Percentiles rank a stretch among this genome's conserved stretches.
Conservation (phyloP, 2,888 invertebrate species). For the Flexamia atlantica region DNA sequence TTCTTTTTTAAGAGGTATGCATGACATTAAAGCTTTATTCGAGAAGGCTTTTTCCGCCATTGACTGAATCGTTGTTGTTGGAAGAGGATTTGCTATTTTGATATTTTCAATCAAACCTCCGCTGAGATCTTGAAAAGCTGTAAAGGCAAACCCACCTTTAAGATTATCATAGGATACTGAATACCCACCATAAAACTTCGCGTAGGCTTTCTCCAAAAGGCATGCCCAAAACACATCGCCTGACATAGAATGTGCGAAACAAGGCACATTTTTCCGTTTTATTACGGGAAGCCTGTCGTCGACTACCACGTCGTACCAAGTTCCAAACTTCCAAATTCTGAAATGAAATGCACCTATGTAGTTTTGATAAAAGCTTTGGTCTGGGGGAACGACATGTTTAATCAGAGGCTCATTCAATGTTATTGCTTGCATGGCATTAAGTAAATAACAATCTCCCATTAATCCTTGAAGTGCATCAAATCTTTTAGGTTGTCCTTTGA, state of each 20-base stretch:
- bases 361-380: no score
- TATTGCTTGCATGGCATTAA: no score
- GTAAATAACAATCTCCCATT: no score
- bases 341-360: no score
- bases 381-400: no score
- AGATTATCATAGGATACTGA: neutral
- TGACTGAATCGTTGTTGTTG: neutral
- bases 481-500: no score
- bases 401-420: no score
- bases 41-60: neutral
- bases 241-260: neutral
- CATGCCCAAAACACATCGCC: neutral
- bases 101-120: neutral
- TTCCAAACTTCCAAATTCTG: neutral
- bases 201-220: conserved; percentile 85
- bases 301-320: neutral
- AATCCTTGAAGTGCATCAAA: no score
- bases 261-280: neutral
- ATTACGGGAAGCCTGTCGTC: neutral
- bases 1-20: no score
- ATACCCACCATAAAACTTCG: conserved; percentile 76
- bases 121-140: neutral
- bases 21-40: neutral
- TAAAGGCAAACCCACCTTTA: neutral
- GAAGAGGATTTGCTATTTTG: neutral